These are phyloP conservation scores for Knipowitschia caucasica DNA, from an alignment of 2,797 vertebrate genomes.

Conservation along the genomic window DNA sequence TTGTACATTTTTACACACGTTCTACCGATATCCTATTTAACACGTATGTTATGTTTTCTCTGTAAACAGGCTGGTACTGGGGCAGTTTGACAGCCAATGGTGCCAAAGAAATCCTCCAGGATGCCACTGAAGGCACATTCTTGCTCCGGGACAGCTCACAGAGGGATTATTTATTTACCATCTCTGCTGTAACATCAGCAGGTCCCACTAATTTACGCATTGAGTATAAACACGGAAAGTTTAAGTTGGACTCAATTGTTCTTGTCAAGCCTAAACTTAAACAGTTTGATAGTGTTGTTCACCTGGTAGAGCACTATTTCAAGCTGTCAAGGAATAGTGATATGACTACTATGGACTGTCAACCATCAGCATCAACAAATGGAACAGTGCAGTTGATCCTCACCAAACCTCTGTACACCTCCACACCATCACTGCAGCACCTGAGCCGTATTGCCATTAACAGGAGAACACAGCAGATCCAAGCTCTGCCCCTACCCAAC, in stretches of 20 bases:
- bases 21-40: too few relatives aligned
- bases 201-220: constrained; percentile 95
- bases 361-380: constrained; percentile 73
- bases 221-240: constrained; percentile 90
- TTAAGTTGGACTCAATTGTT: constrained; percentile 93
- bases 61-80: constrained; percentile 92
- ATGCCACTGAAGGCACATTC: constrained; percentile 89
- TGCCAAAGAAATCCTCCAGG: constrained; percentile 90
- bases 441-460: constrained; percentile 90
- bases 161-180: constrained; percentile 92
- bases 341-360: constrained; percentile 49
- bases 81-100: constrained; percentile 89
- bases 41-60: constrained; percentile 2
- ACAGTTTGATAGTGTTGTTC: constrained; percentile 93
- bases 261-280: constrained; percentile 89
- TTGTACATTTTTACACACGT: too few relatives aligned
- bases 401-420: constrained; percentile 84
- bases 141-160: constrained; percentile 93
- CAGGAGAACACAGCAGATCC: constrained; percentile 78
- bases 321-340: constrained; percentile 80
- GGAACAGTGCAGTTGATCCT: constrained; percentile 91
- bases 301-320: constrained; percentile 92
- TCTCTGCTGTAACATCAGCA: constrained; percentile 92
- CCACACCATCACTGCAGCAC: constrained; percentile 85
- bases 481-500: constrained; percentile 88